Evolutionary conservation across 2,797 vertebrate species (phyloP).

Genomic region (Hemibagrus guttatus): DNA sequence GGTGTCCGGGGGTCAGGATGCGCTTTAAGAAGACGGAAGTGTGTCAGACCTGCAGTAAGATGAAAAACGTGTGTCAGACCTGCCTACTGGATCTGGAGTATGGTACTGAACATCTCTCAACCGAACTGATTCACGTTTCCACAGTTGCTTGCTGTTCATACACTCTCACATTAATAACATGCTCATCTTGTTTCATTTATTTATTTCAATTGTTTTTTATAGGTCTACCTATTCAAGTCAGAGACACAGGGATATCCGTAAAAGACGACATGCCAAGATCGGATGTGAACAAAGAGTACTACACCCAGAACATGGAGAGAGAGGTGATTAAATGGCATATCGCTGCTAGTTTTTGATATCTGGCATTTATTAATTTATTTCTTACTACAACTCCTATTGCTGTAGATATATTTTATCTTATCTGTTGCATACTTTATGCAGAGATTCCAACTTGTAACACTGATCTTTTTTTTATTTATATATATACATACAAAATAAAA

Average conservation of each 20-base stretch:
- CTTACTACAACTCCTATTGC: background rate
- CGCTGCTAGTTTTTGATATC: background rate
- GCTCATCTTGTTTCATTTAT: background rate
- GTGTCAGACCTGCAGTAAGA: conserved; percentile 98
- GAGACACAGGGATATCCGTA: conserved; percentile 90
- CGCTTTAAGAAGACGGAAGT: conserved; percentile 99
- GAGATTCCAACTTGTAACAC: background rate
- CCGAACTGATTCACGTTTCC: background rate
- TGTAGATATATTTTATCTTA: background rate
- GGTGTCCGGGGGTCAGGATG: conserved; percentile 96
- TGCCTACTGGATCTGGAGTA: conserved; percentile 96
- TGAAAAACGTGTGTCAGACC: conserved; percentile 98
- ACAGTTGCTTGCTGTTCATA: too few relatives aligned
- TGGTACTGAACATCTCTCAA: conserved; percentile 73
- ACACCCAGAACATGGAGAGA: conserved; percentile 98
- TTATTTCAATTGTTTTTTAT: background rate
- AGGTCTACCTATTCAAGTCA: conserved; percentile 98
- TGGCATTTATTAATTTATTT: background rate
- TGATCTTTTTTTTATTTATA: too few relatives aligned
- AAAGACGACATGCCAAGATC: conserved; percentile 97
- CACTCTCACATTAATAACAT: background rate
- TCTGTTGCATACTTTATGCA: background rate
- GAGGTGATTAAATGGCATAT: conserved; percentile 74
- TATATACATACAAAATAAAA: too few relatives aligned
- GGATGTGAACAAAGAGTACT: conserved; percentile 98